Percentiles rank a stretch among this genome's conserved stretches.
These are phyloP conservation scores for Meteorus colon DNA, from an alignment of 2,888 invertebrate genomes.

Conservation along the genomic window DNA sequence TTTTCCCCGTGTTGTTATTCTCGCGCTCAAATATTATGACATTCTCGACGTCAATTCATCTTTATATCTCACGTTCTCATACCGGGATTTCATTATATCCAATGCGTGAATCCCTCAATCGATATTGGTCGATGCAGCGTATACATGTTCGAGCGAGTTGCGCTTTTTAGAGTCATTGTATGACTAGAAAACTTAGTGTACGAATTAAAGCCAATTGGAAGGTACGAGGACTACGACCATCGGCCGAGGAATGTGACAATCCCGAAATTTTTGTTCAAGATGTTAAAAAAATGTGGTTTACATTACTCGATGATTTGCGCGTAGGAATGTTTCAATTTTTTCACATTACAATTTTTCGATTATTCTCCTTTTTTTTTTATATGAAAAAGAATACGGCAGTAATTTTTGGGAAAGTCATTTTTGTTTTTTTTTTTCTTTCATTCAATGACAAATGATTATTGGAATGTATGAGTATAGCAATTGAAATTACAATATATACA, in stretches of 20 bases:
- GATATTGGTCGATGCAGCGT: constrained; percentile 56
- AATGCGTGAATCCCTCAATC: constrained; percentile 49
- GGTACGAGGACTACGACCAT: constrained; percentile 64
- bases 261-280: constrained; percentile 19
- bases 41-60: constrained; percentile 56
- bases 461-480: constrained; percentile 46
- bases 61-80: constrained; percentile 44
- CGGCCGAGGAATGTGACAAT: constrained; percentile 41
- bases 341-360: neutral
- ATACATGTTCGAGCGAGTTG: constrained; percentile 58
- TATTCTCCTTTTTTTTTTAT: neutral
- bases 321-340: neutral
- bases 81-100: constrained; percentile 45
- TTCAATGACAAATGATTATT: constrained; percentile 10
- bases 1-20: constrained; percentile 66
- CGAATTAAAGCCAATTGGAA: constrained; percentile 69
- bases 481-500: constrained; percentile 41
- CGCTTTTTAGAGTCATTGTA: constrained; percentile 66
- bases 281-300: constrained; percentile 7
- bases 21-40: constrained; percentile 64
- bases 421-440: constrained; percentile 1
- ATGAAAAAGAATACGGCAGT: neutral
- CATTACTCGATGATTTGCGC: constrained; percentile 12
- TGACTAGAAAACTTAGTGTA: constrained; percentile 67
- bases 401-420: neutral